These are phyloP conservation scores for Salminus brasiliensis DNA, from an alignment of 2,113 vertebrate genomes.

Conservation along the genomic window DNA sequence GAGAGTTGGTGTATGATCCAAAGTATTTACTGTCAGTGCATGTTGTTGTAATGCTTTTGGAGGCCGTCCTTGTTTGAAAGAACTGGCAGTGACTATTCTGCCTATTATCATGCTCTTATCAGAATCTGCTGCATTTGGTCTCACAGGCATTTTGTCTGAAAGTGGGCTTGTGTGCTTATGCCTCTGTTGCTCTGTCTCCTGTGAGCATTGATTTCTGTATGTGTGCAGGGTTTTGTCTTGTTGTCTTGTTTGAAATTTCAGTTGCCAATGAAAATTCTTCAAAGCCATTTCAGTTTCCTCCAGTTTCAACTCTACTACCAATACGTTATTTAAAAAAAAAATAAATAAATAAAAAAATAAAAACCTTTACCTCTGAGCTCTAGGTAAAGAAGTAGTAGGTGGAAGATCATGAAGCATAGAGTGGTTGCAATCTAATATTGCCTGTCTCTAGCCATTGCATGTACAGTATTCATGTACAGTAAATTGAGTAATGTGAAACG, in stretches of 20 bases:
- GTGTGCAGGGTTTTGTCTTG: constrained; percentile 4
- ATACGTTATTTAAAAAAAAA: too few relatives aligned
- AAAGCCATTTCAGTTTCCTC: too few relatives aligned
- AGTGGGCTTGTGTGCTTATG: neutral
- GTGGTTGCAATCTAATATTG: too few relatives aligned
- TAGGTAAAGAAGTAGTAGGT: too few relatives aligned
- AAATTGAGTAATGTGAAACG: too few relatives aligned
- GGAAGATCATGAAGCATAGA: too few relatives aligned
- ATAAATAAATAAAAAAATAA: too few relatives aligned
- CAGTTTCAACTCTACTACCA: too few relatives aligned
- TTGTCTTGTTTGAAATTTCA: neutral
- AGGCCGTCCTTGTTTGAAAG: neutral
- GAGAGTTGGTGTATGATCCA: neutral
- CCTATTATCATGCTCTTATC: neutral
- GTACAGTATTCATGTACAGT: too few relatives aligned
- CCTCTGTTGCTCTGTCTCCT: neutral
- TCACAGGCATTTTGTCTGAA: neutral
- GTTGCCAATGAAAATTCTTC: too few relatives aligned
- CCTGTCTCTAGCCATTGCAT: too few relatives aligned
- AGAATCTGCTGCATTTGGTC: neutral
- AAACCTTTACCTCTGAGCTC: too few relatives aligned
- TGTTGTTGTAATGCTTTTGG: neutral
- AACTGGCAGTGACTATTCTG: neutral
- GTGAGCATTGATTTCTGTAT: neutral
- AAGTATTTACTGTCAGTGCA: neutral